Percentiles rank a stretch among this genome's conserved stretches.
Conservation (phyloP, 2,888 invertebrate genomes). For the Sinohyriopsis cumingii region DNA sequence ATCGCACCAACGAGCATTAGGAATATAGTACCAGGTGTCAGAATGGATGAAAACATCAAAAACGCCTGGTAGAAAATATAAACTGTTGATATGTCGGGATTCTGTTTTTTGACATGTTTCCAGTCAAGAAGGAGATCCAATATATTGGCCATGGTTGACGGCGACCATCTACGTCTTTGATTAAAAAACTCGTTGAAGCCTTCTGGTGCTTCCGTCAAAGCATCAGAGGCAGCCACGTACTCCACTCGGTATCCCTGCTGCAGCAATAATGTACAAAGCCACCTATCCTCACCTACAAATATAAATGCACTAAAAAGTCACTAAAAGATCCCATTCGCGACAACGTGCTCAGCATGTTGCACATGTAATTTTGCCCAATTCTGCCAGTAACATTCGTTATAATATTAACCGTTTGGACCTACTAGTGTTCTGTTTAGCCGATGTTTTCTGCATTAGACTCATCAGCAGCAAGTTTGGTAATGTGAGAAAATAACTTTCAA, state of each 20-base stretch:
- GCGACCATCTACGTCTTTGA: conserved; percentile 97
- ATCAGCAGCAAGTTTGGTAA: too few relatives aligned
- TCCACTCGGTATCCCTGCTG: conserved; percentile 98
- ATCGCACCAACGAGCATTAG: conserved; percentile 18
- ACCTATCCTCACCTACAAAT: conserved; percentile 90
- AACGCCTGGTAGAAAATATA: conserved; percentile 62
- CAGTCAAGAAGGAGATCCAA: conserved; percentile 82
- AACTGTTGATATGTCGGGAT: conserved; percentile 90
- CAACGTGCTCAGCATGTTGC: too few relatives aligned
- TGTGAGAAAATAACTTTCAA: too few relatives aligned
- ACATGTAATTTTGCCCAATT: too few relatives aligned
- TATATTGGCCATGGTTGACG: conserved; percentile 98
- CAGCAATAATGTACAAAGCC: conserved; percentile 95
- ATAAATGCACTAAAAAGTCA: too few relatives aligned
- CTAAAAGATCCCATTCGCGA: too few relatives aligned
- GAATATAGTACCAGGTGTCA: conserved; percentile 85
- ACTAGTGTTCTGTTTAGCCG: too few relatives aligned
- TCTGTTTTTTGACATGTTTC: conserved; percentile 82
- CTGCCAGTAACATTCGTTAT: too few relatives aligned
- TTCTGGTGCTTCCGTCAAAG: conserved; percentile 97
- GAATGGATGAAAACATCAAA: conserved; percentile 73
- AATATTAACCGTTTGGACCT: too few relatives aligned
- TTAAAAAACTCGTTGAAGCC: conserved; percentile 84
- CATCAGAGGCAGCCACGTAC: conserved; percentile 98
- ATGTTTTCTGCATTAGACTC: too few relatives aligned